Conservation (phyloP, 2,797 vertebrate species). For the Halcyon leucocephala region DNA sequence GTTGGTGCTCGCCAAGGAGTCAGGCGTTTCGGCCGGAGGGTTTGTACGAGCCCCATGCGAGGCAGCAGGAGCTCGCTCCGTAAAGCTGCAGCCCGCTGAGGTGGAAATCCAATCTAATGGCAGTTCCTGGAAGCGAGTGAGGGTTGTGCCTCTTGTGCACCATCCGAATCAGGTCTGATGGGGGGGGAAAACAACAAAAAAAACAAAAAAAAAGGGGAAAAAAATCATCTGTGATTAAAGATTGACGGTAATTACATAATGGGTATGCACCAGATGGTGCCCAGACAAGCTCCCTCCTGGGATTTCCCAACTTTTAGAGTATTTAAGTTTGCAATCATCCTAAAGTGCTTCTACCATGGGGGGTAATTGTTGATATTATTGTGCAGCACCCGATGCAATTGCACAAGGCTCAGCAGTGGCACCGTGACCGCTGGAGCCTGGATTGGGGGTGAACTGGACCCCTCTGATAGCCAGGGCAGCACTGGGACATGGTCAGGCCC, state of each 20-base stretch:
- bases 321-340: conserved; percentile 23
- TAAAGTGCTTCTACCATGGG: not conserved
- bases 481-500: accelerated
- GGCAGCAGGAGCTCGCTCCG: not conserved
- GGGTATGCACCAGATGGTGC: conserved; percentile 32
- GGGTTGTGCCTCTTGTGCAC: not conserved
- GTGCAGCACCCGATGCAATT: accelerated
- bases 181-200: not conserved
- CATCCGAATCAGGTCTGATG: not conserved
- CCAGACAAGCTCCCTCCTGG: conserved; percentile 54
- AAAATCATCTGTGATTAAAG: conserved; percentile 25
- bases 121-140: not conserved
- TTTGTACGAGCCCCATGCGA: not conserved
- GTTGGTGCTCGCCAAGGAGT: not conserved
- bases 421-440: accelerated
- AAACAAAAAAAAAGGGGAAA: not conserved
- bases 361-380: not conserved
- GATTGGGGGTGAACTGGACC: not conserved
- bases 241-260: conserved; percentile 52
- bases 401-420: not conserved
- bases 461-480: not conserved
- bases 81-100: not conserved
- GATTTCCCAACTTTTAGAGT: conserved; percentile 62
- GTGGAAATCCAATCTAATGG: not conserved
- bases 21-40: not conserved